Evolutionary conservation across 2,113 vertebrate genomes (phyloP).

Genomic region (Crotalus tigris): DNA sequence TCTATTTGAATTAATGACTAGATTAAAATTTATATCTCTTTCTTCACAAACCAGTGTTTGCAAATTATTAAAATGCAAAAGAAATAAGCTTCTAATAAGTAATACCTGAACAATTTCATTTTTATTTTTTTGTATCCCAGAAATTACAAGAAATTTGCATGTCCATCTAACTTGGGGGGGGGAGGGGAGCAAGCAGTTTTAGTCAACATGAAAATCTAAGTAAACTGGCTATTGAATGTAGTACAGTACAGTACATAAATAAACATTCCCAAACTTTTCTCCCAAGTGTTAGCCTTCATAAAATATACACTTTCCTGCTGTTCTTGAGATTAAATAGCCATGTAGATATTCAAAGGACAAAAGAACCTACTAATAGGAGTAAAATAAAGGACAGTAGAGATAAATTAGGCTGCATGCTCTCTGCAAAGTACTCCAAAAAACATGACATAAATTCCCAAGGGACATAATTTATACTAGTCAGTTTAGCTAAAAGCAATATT

Average conservation of each 20-base stretch:
- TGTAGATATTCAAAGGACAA: constrained; percentile 29
- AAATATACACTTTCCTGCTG: constrained; percentile 23
- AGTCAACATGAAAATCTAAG: constrained; percentile 10
- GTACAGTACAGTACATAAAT: neutral
- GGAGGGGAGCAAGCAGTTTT: neutral
- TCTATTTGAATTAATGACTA: constrained; percentile 45
- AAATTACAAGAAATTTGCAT: constrained; percentile 39
- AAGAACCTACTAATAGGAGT: neutral
- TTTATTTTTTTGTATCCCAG: constrained; percentile 35
- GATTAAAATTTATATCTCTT: constrained; percentile 16
- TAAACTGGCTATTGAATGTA: neutral
- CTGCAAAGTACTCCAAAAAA: constrained; percentile 23
- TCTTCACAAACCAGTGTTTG: constrained; percentile 39
- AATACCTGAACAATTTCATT: constrained; percentile 28
- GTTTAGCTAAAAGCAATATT: constrained; percentile 17
- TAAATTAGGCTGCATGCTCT: neutral
- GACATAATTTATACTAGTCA: constrained; percentile 14
- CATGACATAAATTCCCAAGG: constrained; percentile 24
- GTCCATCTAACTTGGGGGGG: constrained; percentile 43
- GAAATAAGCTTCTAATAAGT: constrained; percentile 35
- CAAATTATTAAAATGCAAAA: constrained; percentile 39
- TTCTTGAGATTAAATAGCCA: constrained; percentile 28
- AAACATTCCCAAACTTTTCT: neutral
- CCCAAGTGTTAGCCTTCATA: constrained; percentile 12
- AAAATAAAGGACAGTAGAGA: neutral